Conservation (phyloP, 53 echinoderm and acorn worm genomes). For the Glandiceps talaboti region DNA sequence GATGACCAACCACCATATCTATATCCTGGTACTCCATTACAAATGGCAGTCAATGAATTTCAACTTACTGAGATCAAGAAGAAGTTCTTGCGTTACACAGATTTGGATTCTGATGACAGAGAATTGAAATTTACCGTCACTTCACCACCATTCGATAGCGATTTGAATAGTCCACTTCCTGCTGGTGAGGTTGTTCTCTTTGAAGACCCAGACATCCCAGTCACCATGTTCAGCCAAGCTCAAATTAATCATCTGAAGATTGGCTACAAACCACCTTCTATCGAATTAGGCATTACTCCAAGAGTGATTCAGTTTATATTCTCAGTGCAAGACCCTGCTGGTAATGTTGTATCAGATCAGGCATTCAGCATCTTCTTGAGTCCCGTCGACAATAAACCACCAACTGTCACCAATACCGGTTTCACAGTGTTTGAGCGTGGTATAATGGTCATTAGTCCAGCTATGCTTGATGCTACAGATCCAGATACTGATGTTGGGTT, state of each 20-base stretch:
- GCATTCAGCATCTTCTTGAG: constrained; percentile 52
- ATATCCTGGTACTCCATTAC: constrained; percentile 49
- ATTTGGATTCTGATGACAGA: constrained; percentile 81
- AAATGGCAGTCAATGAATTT: constrained; percentile 73
- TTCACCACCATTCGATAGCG: constrained; percentile 49
- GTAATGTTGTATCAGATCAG: constrained; percentile 62
- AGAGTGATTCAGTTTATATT: constrained; percentile 67
- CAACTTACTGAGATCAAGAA: constrained; percentile 55
- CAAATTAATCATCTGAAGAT: constrained; percentile 89
- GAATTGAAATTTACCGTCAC: constrained; percentile 77
- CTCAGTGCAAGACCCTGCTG: constrained; percentile 68
- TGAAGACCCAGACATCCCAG: constrained; percentile 54
- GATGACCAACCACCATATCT: constrained; percentile 83
- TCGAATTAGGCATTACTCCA: constrained; percentile 80
- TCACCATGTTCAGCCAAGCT: constrained; percentile 69
- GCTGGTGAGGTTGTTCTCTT: constrained; percentile 77
- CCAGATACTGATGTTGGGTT: constrained; percentile 48
- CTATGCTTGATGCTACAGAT: constrained; percentile 74
- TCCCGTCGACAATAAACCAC: constrained; percentile 94
- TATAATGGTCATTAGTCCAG: constrained; percentile 31
- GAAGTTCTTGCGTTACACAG: constrained; percentile 57
- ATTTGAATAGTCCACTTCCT: constrained; percentile 51
- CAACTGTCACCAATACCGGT: constrained; percentile 82
- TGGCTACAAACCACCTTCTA: constrained; percentile 81
- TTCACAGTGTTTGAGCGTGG: constrained; percentile 59